Percentiles rank a stretch among this genome's conserved stretches.
These are phyloP conservation scores for Chrysomallon squamiferum DNA, from an alignment of 1,140 invertebrate genomes.

Conservation along the genomic window DNA sequence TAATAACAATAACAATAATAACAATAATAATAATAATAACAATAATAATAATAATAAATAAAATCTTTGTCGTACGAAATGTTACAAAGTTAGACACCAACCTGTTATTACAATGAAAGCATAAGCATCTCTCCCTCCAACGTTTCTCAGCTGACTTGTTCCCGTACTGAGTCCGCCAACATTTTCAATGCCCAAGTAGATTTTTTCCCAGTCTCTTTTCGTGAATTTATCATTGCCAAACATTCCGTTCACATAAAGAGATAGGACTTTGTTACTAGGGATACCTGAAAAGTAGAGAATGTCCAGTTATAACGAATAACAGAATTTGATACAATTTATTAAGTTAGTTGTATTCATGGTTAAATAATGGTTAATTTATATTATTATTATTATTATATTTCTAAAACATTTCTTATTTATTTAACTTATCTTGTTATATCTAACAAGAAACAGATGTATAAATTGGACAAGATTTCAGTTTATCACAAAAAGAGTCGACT, in stretches of 20 bases:
- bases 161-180: neutral
- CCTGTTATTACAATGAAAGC: constrained; percentile 3
- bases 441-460: neutral
- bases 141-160: neutral
- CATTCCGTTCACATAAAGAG: neutral
- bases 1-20: too few relatives aligned
- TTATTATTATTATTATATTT: neutral
- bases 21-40: too few relatives aligned
- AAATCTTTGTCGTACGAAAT: too few relatives aligned
- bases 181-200: neutral
- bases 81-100: neutral
- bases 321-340: too few relatives aligned
- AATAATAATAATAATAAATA: too few relatives aligned
- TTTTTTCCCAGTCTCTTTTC: neutral
- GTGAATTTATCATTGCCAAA: neutral
- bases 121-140: neutral
- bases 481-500: too few relatives aligned
- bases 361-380: neutral
- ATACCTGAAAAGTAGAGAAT: neutral
- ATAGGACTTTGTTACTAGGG: neutral
- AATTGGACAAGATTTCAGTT: neutral
- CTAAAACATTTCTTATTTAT: neutral
- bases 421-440: neutral
- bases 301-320: neutral
- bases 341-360: neutral